Evolutionary conservation across 2,113 vertebrate species (phyloP).

Genomic region (Patagioenas fasciata): DNA sequence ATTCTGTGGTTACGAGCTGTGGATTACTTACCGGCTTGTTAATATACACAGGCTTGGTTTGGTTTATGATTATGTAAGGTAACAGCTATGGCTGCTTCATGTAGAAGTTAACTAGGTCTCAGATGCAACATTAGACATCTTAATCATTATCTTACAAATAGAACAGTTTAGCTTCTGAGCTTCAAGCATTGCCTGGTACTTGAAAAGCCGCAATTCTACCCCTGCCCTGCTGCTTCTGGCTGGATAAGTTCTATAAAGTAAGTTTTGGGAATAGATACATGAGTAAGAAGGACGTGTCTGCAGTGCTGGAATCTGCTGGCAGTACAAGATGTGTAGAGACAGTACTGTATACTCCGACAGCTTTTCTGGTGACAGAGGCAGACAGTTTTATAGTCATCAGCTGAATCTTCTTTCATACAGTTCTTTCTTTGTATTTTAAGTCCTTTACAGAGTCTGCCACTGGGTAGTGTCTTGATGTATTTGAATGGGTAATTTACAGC

Average conservation of each 20-base stretch:
- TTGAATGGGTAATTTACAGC: not conserved
- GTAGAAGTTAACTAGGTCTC: not conserved
- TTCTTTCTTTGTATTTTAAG: not conserved
- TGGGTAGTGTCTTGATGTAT: not conserved
- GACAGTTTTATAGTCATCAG: not conserved
- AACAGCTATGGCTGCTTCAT: not conserved
- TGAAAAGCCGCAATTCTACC: too few relatives aligned
- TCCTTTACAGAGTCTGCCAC: not conserved
- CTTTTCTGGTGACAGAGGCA: not conserved
- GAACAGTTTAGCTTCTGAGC: not conserved
- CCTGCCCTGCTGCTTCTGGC: fast-evolving
- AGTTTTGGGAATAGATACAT: not conserved
- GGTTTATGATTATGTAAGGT: not conserved
- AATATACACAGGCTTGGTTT: not conserved
- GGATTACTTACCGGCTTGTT: not conserved
- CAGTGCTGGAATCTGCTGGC: not conserved
- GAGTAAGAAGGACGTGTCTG: not conserved
- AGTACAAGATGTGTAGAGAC: not conserved
- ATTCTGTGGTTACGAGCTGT: not conserved
- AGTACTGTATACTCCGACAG: not conserved
- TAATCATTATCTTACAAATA: not conserved
- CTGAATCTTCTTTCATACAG: not conserved
- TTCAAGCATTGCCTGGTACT: not conserved
- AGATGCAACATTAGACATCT: not conserved
- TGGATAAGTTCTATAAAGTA: not conserved